Percentiles rank a stretch among this genome's conserved stretches.
phyloP scores from a whole-genome alignment of 2,888 invertebrate genomes.

The Plemyria rubiginata region DNA sequence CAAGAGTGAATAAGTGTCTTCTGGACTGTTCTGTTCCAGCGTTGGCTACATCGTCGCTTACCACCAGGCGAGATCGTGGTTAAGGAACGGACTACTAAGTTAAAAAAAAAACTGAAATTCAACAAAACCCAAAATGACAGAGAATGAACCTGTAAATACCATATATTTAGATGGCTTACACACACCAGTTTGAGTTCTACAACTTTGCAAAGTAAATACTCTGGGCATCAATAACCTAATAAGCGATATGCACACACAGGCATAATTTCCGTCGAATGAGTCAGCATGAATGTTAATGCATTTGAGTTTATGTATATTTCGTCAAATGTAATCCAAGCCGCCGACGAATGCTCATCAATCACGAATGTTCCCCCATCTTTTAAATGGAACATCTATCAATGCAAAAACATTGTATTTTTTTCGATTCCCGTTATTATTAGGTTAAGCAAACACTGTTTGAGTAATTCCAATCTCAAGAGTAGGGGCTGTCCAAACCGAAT shows the following conservation, averaged over 20 bases:
- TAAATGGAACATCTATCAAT: conserved; percentile 68
- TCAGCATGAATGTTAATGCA: conserved; percentile 78
- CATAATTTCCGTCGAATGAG: conserved; percentile 58
- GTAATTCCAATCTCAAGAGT: neutral
- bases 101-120: too few relatives aligned
- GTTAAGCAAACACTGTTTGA: conserved; percentile 5
- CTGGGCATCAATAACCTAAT: neutral
- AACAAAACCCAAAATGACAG: too few relatives aligned
- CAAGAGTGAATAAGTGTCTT: too few relatives aligned
- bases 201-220: conserved; percentile 3
- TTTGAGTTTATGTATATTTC: conserved; percentile 72
- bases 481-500: neutral
- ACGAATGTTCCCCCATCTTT: conserved; percentile 66
- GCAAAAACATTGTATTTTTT: conserved; percentile 62
- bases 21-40: too few relatives aligned
- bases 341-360: conserved; percentile 70
- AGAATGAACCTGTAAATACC: too few relatives aligned
- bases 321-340: conserved; percentile 70
- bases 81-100: too few relatives aligned
- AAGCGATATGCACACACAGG: conserved; percentile 44
- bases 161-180: neutral
- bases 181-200: neutral
- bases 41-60: too few relatives aligned
- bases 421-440: conserved; percentile 7
- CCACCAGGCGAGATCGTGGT: too few relatives aligned